Evolutionary conservation across 2,113 vertebrate species (phyloP).

Genomic region (Forbesichthys agassizii): DNA sequence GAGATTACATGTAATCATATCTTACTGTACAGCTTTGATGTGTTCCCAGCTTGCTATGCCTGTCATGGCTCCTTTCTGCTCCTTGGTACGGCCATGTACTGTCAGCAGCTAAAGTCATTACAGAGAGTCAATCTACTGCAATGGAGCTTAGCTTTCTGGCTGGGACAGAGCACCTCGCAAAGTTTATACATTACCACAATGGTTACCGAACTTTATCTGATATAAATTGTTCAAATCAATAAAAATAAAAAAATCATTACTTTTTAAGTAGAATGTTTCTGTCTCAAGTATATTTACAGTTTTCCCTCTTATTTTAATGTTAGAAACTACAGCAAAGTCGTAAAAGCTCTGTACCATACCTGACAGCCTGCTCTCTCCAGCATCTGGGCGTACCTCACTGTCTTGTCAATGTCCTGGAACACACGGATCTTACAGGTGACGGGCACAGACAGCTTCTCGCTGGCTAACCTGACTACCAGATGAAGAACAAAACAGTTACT

Average conservation of each 20-base stretch:
- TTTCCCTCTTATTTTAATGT: background rate
- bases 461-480: slow-evolving; percentile 85
- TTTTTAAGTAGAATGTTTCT: background rate
- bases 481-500: background rate
- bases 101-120: slow-evolving; percentile 84
- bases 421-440: slow-evolving; percentile 97
- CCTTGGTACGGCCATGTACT: slow-evolving; percentile 94
- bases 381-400: slow-evolving; percentile 92
- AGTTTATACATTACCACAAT: no score
- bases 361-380: slow-evolving; percentile 96
- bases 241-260: no score
- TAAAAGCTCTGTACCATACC: slow-evolving; percentile 68
- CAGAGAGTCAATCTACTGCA: background rate
- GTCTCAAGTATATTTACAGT: background rate
- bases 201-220: no score
- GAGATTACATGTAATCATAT: background rate
- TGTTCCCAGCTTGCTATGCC: slow-evolving; percentile 94
- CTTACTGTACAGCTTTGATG: slow-evolving; percentile 91
- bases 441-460: slow-evolving; percentile 92
- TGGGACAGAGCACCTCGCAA: background rate
- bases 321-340: background rate
- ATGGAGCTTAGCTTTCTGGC: background rate
- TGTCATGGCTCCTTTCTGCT: slow-evolving; percentile 91
- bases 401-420: slow-evolving; percentile 92
- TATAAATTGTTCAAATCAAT: no score